phyloP scores from a whole-genome alignment of 2,888 invertebrate genomes.

The Zeuzera pyrina region DNA sequence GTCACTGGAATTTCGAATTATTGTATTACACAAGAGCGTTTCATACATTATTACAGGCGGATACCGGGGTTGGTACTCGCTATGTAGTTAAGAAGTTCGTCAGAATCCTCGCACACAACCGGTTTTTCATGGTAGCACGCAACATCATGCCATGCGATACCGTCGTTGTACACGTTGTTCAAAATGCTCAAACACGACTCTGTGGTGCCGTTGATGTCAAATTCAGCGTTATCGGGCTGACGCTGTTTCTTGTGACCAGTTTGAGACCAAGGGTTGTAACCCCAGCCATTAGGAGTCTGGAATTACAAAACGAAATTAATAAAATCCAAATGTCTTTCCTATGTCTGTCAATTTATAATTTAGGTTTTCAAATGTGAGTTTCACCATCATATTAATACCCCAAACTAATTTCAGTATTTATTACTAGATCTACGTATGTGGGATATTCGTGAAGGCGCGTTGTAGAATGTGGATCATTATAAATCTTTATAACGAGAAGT shows the following conservation, averaged over 20 bases:
- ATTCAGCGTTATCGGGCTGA: constrained; percentile 94
- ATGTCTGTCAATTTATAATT: too few relatives aligned
- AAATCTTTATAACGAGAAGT: too few relatives aligned
- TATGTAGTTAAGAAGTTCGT: constrained; percentile 89
- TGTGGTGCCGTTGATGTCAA: constrained; percentile 88
- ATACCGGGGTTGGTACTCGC: constrained; percentile 88
- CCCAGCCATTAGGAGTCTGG: constrained; percentile 78
- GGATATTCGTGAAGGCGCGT: too few relatives aligned
- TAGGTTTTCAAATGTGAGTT: too few relatives aligned
- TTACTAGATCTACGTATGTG: too few relatives aligned
- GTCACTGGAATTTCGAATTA: too few relatives aligned
- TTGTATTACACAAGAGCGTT: not conserved
- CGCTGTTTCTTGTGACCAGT: constrained; percentile 91
- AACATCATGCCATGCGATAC: constrained; percentile 95
- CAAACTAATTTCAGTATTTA: too few relatives aligned
- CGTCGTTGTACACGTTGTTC: constrained; percentile 95
- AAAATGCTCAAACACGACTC: constrained; percentile 91
- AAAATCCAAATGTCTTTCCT: too few relatives aligned
- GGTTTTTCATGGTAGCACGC: constrained; percentile 96
- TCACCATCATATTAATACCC: too few relatives aligned
- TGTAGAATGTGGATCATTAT: too few relatives aligned
- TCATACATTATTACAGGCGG: constrained; percentile 75
- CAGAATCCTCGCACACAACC: constrained; percentile 91
- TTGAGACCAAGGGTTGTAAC: constrained; percentile 92
- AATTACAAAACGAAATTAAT: too few relatives aligned